Conservation (phyloP, 2,888 invertebrate species). For the Caenorhabditis sinica region DNA sequence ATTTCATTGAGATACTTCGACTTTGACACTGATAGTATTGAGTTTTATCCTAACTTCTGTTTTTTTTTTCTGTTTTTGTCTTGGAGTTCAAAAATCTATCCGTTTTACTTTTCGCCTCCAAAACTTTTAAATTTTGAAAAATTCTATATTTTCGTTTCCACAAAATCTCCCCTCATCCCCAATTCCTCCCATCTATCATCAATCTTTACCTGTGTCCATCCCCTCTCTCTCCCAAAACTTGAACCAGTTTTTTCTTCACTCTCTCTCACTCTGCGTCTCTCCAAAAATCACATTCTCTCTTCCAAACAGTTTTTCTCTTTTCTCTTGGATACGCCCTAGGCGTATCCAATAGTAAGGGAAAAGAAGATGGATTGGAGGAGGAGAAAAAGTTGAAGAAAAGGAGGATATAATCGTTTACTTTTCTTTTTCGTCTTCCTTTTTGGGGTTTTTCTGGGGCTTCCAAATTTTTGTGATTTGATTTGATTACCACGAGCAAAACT, state of each 20-base stretch:
- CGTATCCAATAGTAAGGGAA: constrained; percentile 28
- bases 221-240: constrained; percentile 7
- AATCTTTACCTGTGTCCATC: neutral
- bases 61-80: too few relatives aligned
- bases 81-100: too few relatives aligned
- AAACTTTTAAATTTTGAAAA: too few relatives aligned
- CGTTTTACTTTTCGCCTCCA: too few relatives aligned
- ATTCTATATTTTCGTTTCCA: too few relatives aligned
- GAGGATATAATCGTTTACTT: constrained; percentile 9
- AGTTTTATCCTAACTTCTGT: too few relatives aligned
- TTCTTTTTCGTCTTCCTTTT: neutral
- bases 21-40: too few relatives aligned
- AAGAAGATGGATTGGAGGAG: constrained; percentile 36
- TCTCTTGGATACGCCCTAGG: constrained; percentile 39
- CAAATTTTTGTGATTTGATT: constrained; percentile 2
- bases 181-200: neutral
- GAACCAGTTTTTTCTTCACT: constrained; percentile 32
- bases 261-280: constrained; percentile 11
- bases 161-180: neutral
- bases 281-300: neutral
- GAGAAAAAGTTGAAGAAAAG: neutral
- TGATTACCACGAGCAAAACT: neutral
- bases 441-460: neutral
- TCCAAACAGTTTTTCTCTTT: constrained; percentile 7
- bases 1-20: too few relatives aligned